Evolutionary conservation across 2,888 invertebrate species (phyloP).

Genomic region (Acronicta aceris): DNA sequence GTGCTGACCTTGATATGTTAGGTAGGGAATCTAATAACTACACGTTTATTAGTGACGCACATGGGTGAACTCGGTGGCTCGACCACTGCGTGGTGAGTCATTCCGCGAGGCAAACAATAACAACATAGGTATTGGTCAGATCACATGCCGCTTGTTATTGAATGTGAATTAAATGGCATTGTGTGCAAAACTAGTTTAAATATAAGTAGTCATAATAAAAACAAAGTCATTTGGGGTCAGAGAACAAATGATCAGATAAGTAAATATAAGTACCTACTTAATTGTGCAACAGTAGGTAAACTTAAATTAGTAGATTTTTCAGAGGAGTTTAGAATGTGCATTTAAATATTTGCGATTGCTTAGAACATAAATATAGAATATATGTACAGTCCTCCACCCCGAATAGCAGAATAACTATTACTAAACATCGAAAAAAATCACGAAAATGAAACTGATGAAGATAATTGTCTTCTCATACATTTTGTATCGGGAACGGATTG

Average conservation of each 20-base stretch:
- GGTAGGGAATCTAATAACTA: too few relatives aligned
- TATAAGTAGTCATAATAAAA: constrained; percentile 4
- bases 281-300: constrained; percentile 17
- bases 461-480: too few relatives aligned
- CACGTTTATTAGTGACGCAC: constrained; percentile 1
- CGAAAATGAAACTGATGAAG: too few relatives aligned
- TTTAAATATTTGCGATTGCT: constrained; percentile 9
- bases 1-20: too few relatives aligned
- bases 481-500: too few relatives aligned
- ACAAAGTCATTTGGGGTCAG: constrained; percentile 6
- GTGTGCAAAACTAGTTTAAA: constrained; percentile 6
- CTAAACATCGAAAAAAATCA: too few relatives aligned
- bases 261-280: constrained; percentile 9
- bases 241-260: constrained; percentile 13
- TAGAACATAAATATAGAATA: constrained; percentile 1
- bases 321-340: neutral
- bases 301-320: constrained; percentile 1
- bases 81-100: constrained; percentile 20
- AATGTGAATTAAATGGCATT: constrained; percentile 9
- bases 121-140: constrained; percentile 15
- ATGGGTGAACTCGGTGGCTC: constrained; percentile 13
- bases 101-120: constrained; percentile 7
- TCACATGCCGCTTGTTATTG: constrained; percentile 7
- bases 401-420: neutral
- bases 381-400: too few relatives aligned